Conservation (phyloP, 2,888 invertebrate species). For the Melieria picta region DNA sequence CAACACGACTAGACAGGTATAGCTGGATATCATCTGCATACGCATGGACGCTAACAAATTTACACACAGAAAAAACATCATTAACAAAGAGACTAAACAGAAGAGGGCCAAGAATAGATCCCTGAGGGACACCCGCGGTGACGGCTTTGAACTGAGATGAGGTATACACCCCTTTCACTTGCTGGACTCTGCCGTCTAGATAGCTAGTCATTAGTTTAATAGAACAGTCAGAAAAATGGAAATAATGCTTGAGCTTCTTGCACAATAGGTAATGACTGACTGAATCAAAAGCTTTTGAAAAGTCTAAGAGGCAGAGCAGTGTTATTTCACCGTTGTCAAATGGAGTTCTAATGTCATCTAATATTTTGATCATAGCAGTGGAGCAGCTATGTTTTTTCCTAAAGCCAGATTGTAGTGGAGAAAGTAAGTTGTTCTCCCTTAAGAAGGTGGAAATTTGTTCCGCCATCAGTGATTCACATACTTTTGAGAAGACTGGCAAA, state of each 20-base stretch:
- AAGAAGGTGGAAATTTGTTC: neutral
- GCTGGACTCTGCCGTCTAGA: too few species aligned
- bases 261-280: conserved; percentile 4
- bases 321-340: conserved; percentile 18
- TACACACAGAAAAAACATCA: too few species aligned
- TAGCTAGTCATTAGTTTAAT: too few species aligned
- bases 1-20: neutral
- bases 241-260: neutral
- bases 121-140: too few species aligned
- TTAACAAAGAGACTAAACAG: too few species aligned
- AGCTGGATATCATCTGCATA: neutral
- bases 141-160: too few species aligned
- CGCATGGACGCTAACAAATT: too few species aligned
- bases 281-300: conserved; percentile 19
- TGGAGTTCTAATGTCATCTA: conserved; percentile 10
- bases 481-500: neutral
- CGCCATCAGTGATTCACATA: conserved; percentile 10
- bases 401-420: conserved; percentile 17
- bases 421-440: conserved; percentile 1
- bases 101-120: too few species aligned
- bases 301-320: conserved; percentile 20
- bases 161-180: too few species aligned
- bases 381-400: conserved; percentile 17
- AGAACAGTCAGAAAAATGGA: neutral
- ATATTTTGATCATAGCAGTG: conserved; percentile 17